Evolutionary conservation across 2,797 vertebrate genomes (phyloP).

Genomic region (Anguilla megastoma): DNA sequence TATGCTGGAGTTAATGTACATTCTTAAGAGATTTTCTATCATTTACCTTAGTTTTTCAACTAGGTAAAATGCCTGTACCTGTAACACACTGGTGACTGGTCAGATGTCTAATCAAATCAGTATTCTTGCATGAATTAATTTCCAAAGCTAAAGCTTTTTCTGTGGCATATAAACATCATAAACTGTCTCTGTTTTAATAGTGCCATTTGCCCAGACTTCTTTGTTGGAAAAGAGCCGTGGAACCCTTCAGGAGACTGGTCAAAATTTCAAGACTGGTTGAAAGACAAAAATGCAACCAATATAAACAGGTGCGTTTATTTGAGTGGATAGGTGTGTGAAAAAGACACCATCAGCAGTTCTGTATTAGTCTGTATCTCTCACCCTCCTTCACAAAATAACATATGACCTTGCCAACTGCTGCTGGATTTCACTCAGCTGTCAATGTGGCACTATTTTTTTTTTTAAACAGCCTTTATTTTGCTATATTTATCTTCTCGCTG

Average conservation of each 20-base stretch:
- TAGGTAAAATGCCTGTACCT: not conserved
- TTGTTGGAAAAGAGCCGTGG: constrained; percentile 74
- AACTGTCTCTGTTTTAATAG: constrained; percentile 28
- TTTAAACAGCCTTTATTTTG: not conserved
- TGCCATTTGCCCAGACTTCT: constrained; percentile 74
- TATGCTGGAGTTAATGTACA: not conserved
- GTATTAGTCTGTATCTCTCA: not conserved
- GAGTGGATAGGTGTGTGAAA: not conserved
- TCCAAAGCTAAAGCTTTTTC: not conserved
- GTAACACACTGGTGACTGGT: not conserved
- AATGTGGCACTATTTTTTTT: not conserved
- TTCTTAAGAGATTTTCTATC: not conserved
- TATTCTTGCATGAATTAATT: not conserved
- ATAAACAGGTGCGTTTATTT: constrained; percentile 71
- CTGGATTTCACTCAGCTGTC: not conserved
- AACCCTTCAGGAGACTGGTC: constrained; percentile 68
- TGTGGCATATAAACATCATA: not conserved
- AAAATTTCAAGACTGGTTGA: constrained; percentile 72
- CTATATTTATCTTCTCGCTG: not conserved
- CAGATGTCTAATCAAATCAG: not conserved
- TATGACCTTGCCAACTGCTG: not conserved
- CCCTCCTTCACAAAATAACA: not conserved
- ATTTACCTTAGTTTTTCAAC: not conserved
- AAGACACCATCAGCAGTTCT: not conserved
- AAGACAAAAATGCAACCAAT: constrained; percentile 71